These are phyloP conservation scores for Tolypeutes matacus DNA, from an alignment of 2,797 vertebrate genomes.

Conservation along the genomic window DNA sequence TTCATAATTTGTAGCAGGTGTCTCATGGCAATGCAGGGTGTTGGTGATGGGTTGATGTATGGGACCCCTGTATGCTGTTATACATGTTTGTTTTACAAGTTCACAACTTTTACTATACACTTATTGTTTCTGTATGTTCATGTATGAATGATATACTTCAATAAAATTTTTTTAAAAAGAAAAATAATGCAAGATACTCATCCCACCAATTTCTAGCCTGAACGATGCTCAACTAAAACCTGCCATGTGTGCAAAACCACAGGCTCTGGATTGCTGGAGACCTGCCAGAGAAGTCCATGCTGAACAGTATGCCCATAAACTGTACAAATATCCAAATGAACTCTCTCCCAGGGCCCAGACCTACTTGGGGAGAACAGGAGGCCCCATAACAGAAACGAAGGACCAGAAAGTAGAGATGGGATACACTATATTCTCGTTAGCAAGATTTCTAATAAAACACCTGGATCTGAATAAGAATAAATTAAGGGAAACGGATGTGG, in stretches of 20 bases:
- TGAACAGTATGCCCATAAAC: not conserved
- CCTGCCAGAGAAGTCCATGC: not conserved
- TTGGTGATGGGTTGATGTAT: no score
- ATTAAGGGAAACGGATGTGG: no score
- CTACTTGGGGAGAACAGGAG: not conserved
- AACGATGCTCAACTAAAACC: not conserved
- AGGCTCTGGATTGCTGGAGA: not conserved
- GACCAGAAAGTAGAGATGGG: not conserved
- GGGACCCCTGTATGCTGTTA: no score
- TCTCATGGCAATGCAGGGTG: no score
- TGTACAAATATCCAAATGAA: not conserved
- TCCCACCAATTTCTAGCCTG: not conserved
- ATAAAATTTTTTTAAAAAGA: no score
- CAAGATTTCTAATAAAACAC: not conserved
- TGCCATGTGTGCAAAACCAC: not conserved
- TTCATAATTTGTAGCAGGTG: no score
- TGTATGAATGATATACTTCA: no score
- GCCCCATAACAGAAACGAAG: not conserved
- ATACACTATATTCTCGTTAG: not conserved
- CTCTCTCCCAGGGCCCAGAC: not conserved
- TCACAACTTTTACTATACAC: no score
- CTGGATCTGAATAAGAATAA: not conserved
- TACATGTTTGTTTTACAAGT: no score
- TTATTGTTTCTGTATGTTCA: no score
- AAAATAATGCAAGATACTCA: no score